A percentile compares a stretch with the other conserved stretches of the same genome.
Evolutionary conservation across 2,113 vertebrate genomes (phyloP).

Genomic region (Mobula hypostoma): DNA sequence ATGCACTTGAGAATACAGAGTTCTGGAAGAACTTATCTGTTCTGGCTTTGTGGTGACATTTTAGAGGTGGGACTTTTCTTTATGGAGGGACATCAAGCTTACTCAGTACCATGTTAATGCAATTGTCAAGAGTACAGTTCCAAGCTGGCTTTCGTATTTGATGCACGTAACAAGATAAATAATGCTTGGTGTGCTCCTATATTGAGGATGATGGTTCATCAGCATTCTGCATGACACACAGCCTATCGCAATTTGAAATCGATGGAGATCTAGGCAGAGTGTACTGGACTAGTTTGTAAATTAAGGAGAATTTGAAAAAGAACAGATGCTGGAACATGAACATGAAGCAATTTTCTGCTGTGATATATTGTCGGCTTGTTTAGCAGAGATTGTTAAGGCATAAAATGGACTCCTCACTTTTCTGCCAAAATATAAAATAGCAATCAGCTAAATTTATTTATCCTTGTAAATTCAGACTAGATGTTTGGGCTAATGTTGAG

Average conservation of each 20-base stretch:
- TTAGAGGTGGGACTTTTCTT: neutral
- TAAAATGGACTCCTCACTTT: neutral
- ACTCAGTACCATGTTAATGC: neutral
- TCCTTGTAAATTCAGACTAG: neutral
- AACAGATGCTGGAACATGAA: neutral
- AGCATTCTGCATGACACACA: neutral
- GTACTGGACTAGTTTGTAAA: neutral
- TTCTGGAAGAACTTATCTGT: neutral
- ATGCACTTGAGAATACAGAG: neutral
- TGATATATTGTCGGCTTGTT: neutral
- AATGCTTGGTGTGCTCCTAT: neutral
- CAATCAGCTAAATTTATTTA: neutral
- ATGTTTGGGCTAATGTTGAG: neutral
- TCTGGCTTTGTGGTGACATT: neutral
- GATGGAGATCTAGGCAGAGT: neutral
- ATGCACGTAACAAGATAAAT: neutral
- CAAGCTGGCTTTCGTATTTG: neutral
- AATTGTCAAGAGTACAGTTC: neutral
- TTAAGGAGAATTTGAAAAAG: constrained; percentile 15
- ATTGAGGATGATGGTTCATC: neutral
- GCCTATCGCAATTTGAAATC: neutral
- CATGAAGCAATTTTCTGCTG: neutral
- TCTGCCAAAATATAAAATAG: neutral
- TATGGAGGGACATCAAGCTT: neutral
- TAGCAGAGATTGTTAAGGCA: neutral